Conservation (phyloP, 2,113 vertebrate species). For the Panthera leo region DNA sequence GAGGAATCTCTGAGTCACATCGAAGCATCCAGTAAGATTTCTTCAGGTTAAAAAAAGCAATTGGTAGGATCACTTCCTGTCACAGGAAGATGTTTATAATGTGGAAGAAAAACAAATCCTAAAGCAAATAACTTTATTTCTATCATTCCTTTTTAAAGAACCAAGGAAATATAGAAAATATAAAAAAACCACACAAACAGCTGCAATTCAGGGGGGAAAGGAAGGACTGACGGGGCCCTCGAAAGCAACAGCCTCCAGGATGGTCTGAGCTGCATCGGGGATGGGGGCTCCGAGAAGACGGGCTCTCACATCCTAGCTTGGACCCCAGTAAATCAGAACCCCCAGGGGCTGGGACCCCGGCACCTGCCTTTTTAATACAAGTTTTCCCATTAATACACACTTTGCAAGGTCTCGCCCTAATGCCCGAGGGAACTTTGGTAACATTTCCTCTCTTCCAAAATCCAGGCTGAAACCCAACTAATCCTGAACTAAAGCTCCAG, state of each 20-base stretch:
- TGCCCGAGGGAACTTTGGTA: neutral
- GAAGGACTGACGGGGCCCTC: neutral
- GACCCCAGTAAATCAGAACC: neutral
- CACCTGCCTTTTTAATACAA: neutral
- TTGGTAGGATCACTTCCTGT: neutral
- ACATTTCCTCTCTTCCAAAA: neutral
- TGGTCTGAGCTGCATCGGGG: rapidly evolving
- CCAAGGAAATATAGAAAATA: constrained; percentile 48
- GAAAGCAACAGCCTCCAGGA: neutral
- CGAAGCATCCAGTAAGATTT: neutral
- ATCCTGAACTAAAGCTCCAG: constrained; percentile 13
- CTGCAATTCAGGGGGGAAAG: neutral
- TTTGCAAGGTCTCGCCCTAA: neutral
- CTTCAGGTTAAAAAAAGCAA: neutral
- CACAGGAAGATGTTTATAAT: neutral
- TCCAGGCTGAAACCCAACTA: constrained; percentile 12
- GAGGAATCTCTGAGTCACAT: neutral
- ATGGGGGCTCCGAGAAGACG: neutral
- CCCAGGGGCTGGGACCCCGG: neutral
- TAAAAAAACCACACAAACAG: constrained; percentile 29
- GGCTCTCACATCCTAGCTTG: neutral
- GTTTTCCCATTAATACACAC: neutral
- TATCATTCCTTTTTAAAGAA: constrained; percentile 36
- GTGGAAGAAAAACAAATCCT: neutral
- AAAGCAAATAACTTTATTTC: constrained; percentile 72